Evolutionary conservation across 92 coral and sea anemone species (phyloP).

Genomic region (Desmophyllum pertusum): DNA sequence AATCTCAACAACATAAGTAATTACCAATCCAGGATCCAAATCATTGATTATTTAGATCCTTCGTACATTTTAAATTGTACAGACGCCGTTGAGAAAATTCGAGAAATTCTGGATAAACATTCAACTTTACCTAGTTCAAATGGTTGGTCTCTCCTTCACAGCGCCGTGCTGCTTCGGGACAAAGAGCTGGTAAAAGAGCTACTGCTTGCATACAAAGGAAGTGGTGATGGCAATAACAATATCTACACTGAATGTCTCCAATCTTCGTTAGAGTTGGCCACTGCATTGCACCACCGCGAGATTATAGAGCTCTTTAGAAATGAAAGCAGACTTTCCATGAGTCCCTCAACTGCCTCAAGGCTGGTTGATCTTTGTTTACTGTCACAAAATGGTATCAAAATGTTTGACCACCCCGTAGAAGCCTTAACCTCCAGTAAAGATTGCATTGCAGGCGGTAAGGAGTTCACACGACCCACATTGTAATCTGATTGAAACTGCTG

Average conservation of each 20-base stretch:
- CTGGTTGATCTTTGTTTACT: not conserved
- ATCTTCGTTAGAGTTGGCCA: slow-evolving; percentile 22
- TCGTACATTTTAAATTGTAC: not conserved
- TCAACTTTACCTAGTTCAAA: not conserved
- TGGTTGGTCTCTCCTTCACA: slow-evolving; percentile 23
- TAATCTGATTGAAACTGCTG: not conserved
- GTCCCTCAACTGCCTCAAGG: not conserved
- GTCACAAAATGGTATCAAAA: not conserved
- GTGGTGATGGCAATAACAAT: not conserved
- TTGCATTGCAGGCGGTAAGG: not conserved
- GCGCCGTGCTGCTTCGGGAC: not conserved
- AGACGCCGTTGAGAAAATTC: not conserved
- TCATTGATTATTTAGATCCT: slow-evolving; percentile 17
- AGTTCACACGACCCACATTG: not conserved
- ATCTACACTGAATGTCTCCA: not conserved
- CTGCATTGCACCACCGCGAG: not conserved
- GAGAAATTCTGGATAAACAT: not conserved
- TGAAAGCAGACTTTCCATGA: not conserved
- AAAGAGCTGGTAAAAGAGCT: not conserved
- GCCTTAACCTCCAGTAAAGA: not conserved
- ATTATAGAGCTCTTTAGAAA: not conserved
- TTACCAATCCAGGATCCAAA: not conserved
- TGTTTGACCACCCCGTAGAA: slow-evolving; percentile 12
- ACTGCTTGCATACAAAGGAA: not conserved
- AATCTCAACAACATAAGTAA: not conserved